phyloP scores from a whole-genome alignment of 2,888 invertebrate genomes.

The Hetaerina titia region DNA sequence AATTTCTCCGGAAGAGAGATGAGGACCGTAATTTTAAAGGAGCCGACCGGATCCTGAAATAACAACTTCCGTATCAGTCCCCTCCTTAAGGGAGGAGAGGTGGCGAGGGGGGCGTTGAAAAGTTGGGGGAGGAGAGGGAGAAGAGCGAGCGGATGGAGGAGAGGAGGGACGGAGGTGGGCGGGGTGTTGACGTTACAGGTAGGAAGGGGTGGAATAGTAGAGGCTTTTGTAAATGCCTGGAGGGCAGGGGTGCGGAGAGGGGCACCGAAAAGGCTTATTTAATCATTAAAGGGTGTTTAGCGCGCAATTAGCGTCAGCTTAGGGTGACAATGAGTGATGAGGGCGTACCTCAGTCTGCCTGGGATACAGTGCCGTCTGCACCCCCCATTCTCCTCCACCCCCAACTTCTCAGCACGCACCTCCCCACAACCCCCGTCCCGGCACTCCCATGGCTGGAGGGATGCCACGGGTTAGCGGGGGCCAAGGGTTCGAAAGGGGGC shows the following conservation, averaged over 20 bases:
- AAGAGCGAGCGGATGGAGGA: not conserved
- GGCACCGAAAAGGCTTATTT: constrained; percentile 41
- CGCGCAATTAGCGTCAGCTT: constrained; percentile 45
- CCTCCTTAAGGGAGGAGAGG: not conserved
- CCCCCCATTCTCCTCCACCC: not conserved
- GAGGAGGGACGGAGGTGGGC: not conserved
- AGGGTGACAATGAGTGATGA: constrained; percentile 7
- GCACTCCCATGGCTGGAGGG: not conserved
- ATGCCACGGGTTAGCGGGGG: not conserved
- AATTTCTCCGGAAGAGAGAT: constrained; percentile 1
- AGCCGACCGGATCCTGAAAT: not conserved
- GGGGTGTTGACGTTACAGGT: not conserved
- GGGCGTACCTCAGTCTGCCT: not conserved
- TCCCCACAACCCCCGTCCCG: not conserved
- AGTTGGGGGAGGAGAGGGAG: not conserved
- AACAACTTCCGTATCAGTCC: not conserved
- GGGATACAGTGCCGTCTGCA: not conserved
- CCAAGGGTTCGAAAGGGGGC: not conserved
- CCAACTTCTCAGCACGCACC: not conserved
- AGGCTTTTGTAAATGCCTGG: not conserved
- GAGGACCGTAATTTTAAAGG: not conserved
- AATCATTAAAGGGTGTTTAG: constrained; percentile 49
- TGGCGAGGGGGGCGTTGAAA: not conserved
- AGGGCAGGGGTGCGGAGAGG: not conserved
- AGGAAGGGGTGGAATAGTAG: not conserved